Base-by-base conservation (phyloP, 2,113 vertebrate species). In the Eudyptes chrysolophus region DNA sequence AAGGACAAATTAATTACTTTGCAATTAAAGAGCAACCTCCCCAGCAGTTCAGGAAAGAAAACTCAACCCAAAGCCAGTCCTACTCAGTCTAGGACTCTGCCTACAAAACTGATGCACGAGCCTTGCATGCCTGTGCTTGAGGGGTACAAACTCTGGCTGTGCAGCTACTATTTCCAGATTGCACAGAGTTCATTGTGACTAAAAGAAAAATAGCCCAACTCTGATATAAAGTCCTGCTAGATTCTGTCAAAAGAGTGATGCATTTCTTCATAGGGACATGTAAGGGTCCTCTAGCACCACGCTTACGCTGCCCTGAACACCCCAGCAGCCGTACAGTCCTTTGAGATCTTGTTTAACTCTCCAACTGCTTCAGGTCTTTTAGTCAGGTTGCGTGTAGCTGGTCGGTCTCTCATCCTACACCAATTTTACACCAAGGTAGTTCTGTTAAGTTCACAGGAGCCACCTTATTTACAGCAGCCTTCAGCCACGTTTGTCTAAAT, bases 1-100 rank as follows among this genome's bases (percentile, higher is more conserved):
- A 49, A 89, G 34, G 74, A 69, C 54, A 72, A 84, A 90, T 94
- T 46, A 92, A 97, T 96, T 78, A 29, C 32, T 60, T 76, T 20
- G 27, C 58, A 89, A 95, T 94, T 94, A 69, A 71, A 87, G 19
- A 84, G 81, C 32, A 54, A 52, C 51, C 30, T 87, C 76, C 49
- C 38, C 29, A 12, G 58, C 32, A 66, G 77, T 11, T 57, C 8
- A 32, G 46, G 68, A 27, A 38, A 17, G 74, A 29, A n/a, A 78
- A 58, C 42, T 86, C 8, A 11, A 68, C 29, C 65, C 46, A 19
- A 51, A 68, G 72, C 26, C 30, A 24, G 78, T 7, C 25, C 51
- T 49, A 4, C 66, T 65, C 57, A 4, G 42, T 12, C 72, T 1
- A 42, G 36, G 57, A 32, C 51, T 75, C 61, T 80, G 52, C 57